These are phyloP conservation scores for Acronicta aceris DNA, from an alignment of 2,888 invertebrate genomes.

Conservation along the genomic window DNA sequence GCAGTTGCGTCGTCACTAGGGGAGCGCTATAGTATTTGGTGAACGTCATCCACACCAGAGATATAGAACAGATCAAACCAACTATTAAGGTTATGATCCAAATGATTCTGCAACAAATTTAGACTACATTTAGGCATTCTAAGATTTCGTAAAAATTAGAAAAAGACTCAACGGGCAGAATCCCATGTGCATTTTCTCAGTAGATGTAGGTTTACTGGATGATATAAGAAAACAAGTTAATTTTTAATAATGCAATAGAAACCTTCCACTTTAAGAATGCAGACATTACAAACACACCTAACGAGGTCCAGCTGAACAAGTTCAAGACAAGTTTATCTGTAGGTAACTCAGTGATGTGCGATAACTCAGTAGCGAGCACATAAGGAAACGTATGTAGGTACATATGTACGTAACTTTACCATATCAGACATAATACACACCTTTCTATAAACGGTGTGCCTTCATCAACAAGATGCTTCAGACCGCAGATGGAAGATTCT, in stretches of 20 bases:
- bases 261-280: constrained; percentile 48
- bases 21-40: constrained; percentile 78
- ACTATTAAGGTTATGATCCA: constrained; percentile 80
- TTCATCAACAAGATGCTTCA: constrained; percentile 81
- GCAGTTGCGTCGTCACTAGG: constrained; percentile 81
- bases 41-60: constrained; percentile 81
- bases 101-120: constrained; percentile 66
- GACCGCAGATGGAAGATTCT: constrained; percentile 84
- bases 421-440: constrained; percentile 59
- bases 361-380: constrained; percentile 15
- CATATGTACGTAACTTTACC: neutral
- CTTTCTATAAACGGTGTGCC: constrained; percentile 78
- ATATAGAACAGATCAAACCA: constrained; percentile 77
- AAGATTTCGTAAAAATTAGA: too few species aligned
- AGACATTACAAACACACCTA: constrained; percentile 65
- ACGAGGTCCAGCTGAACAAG: constrained; percentile 68
- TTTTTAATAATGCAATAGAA: constrained; percentile 55
- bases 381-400: constrained; percentile 4
- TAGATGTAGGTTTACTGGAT: neutral
- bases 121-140: too few species aligned
- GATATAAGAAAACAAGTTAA: constrained; percentile 22
- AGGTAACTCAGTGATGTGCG: constrained; percentile 31
- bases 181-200: neutral
- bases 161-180: neutral
- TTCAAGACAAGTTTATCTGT: constrained; percentile 63